Base-by-base conservation (phyloP, 2,113 vertebrate species). In the Albula glossodonta region DNA sequence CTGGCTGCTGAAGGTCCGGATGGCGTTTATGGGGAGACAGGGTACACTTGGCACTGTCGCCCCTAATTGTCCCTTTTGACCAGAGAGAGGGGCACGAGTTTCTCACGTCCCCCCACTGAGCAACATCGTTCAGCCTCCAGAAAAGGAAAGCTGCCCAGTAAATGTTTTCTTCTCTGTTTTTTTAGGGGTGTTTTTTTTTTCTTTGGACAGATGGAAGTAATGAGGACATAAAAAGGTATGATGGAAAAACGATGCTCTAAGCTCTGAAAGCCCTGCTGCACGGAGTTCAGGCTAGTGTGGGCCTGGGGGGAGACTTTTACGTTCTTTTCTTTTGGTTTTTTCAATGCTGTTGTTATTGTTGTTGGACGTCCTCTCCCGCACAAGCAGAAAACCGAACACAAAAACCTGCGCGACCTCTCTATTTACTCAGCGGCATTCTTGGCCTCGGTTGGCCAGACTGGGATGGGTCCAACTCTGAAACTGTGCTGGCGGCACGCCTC, bases 201-300 rank as follows among this genome's bases (percentile, higher is more conserved):
- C 57, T 48, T 48, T 79, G 41, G 78, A 41, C 84, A 85, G 74
- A 57, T 85, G 51, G 74, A 79, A 85, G 74, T 57, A 25, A 85
- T 79, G 52, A 85, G 51, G 31, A 57, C 25, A 48, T 56, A 84
- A n/a, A 84, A 78, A 57, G 51, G 70, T 79, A 78, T 48, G 31
- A 79, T 78, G 84, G 74, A 85, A 79, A 74, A 48, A 60, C 8
- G 74, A 85, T 57, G 84, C 77, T 85, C 77, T 78, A 85, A 56
- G 84, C 77, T 85, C 77, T 78, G 57, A 85, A 79, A 19, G 17
- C n/a, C 70, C 13, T n/a, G 84, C 74, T 53, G n/a, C 49, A 81
- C 12, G 50, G 10, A 80, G 49, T 19, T 22, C 3, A 12, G 79
- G 50, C 70, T 84, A 51, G 50, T 22, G 22, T 19, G 10, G 19